These are phyloP conservation scores for Pseudomyrmex flavicornis DNA, from an alignment of 1,140 invertebrate genomes.

Conservation along the genomic window DNA sequence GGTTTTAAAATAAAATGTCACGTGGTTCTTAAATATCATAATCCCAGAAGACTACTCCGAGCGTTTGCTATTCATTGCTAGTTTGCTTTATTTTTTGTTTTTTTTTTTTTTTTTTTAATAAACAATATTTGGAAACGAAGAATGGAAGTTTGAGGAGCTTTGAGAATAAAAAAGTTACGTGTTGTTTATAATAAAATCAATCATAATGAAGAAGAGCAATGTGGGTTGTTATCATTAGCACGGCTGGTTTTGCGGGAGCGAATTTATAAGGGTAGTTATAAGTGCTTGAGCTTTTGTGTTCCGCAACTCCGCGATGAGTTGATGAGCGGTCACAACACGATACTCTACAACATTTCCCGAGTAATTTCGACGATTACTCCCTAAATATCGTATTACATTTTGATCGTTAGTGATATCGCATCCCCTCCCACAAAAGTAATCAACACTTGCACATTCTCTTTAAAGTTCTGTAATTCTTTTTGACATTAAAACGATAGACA, in stretches of 20 bases:
- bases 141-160: too few species aligned
- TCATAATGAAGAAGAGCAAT: neutral
- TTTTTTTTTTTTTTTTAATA: too few species aligned
- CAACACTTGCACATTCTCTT: neutral
- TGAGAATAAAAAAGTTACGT: too few species aligned
- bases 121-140: too few species aligned
- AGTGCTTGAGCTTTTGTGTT: slow-evolving; percentile 19
- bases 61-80: too few species aligned
- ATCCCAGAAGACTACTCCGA: too few species aligned
- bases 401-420: neutral
- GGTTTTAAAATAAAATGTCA: neutral
- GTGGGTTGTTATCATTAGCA: slow-evolving; percentile 23
- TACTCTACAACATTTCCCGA: slow-evolving; percentile 15
- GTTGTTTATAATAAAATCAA: too few species aligned
- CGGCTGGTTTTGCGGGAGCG: slow-evolving; percentile 5
- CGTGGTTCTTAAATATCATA: too few species aligned
- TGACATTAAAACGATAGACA: too few species aligned
- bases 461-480: slow-evolving; percentile 1
- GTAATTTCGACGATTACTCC: slow-evolving; percentile 3
- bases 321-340: slow-evolving; percentile 6
- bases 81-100: too few species aligned
- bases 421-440: neutral
- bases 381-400: slow-evolving; percentile 18
- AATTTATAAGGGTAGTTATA: slow-evolving; percentile 49
- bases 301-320: slow-evolving; percentile 22